phyloP scores from a whole-genome alignment of 2,888 invertebrate species.

The Sepioteuthis lessoniana region DNA sequence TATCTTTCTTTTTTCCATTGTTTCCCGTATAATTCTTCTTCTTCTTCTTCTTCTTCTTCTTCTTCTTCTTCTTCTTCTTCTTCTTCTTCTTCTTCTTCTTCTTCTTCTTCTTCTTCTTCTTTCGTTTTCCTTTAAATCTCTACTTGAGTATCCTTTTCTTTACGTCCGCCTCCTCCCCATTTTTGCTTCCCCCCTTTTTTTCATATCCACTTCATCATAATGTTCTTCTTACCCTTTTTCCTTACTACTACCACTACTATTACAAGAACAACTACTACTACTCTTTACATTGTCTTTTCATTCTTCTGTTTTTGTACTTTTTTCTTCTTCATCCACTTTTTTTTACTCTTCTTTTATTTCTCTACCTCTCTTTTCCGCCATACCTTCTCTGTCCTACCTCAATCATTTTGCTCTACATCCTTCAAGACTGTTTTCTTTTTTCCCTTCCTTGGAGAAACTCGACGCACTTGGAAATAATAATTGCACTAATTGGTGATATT shows the following conservation, averaged over 20 bases:
- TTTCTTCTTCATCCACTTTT: background rate
- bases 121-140: background rate
- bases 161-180: no score
- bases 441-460: background rate
- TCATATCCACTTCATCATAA: background rate
- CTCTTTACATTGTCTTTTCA: background rate
- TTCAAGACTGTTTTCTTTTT: no score
- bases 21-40: no score
- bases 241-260: no score
- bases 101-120: background rate
- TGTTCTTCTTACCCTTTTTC: background rate
- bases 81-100: background rate
- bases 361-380: background rate
- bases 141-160: background rate
- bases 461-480: background rate
- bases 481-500: background rate
- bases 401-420: no score
- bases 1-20: no score
- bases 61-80: background rate
- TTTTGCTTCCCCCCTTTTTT: background rate
- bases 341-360: no score
- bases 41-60: background rate
- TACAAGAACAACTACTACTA: background rate
- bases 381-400: background rate
- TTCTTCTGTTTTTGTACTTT: fast-evolving